Evolutionary conservation across 2,113 vertebrate species (phyloP), one percentile per base, ranked within the genome.

Genomic region (Manacus vitellinus): DNA sequence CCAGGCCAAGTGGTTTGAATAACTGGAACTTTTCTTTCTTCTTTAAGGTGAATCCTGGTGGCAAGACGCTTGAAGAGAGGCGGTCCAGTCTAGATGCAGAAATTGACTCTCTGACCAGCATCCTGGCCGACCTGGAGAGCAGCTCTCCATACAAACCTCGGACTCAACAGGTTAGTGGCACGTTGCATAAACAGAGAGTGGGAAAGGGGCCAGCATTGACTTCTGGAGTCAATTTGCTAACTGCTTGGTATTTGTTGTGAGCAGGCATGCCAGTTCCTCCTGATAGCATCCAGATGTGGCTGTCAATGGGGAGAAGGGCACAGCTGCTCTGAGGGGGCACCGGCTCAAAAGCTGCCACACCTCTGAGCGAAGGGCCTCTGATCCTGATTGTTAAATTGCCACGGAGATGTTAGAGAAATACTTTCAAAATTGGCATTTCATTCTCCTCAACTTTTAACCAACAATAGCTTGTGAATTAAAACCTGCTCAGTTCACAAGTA

Each of bases 51-150:
- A 99, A 98, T 95, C 98, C 98, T 25, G 98, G 99, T 19, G 98
- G 98, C 93, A 99, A 99, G 97, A 99, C 99, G 0, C 97, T 99
- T 71, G 98, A 99, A 76, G 99, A 99, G 97, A 98, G 99, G 33
- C 98, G 99, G 23, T 99, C 99, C 80, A 99, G 99, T 87, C 96
- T 99, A 94, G 99, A 99, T 28, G 99, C 99, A 5, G 99, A 99
- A 97, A 99, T 99, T 0, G 99, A 99, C 96, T 99, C 99, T 10
- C 94, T 99, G 96, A 99, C 99, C 85, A 99, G 99, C 89, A 99
- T 99, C 96, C 96, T 99, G 94, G 99, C 98, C 0, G 99, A 99
- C 95, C 98, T 99, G n/a, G 99, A 99, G 97, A 99, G 98, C 98
- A 99, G 99, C 96, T 99, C 99, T 8, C 99, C 99, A 0, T 99